These are phyloP conservation scores for Mizuhopecten yessoensis DNA, from an alignment of 1,140 invertebrate species.

Conservation along the genomic window DNA sequence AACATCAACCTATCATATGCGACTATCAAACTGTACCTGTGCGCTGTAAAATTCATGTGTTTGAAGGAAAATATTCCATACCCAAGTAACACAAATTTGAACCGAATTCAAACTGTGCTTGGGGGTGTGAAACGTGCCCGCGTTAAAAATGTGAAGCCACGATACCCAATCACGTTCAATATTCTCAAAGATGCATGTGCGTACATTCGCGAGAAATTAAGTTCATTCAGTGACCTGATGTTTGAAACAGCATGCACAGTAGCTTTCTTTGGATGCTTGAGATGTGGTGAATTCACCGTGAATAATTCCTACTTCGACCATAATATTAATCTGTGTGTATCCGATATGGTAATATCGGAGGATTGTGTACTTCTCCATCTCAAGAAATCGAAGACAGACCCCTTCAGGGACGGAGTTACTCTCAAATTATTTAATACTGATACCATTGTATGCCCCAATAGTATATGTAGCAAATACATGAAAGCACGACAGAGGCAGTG, in stretches of 20 bases:
- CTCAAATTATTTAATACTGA: slow-evolving; percentile 10
- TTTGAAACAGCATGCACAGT: slow-evolving; percentile 48
- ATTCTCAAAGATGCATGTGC: not conserved
- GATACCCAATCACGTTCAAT: slow-evolving; percentile 52
- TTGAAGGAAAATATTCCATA: not conserved
- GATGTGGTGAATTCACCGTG: slow-evolving; percentile 49
- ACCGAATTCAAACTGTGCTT: not conserved
- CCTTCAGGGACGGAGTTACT: not conserved
- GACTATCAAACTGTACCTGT: slow-evolving; percentile 56
- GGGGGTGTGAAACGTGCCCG: slow-evolving; percentile 36
- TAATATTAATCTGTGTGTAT: not conserved
- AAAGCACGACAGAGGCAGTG: too few relatives aligned
- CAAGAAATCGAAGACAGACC: slow-evolving; percentile 49
- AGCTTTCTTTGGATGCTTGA: slow-evolving; percentile 55
- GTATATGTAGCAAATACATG: too few relatives aligned
- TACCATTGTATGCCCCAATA: not conserved
- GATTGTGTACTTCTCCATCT: slow-evolving; percentile 32
- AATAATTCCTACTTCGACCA: not conserved
- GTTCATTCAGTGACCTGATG: slow-evolving; percentile 22
- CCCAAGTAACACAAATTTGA: not conserved
- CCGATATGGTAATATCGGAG: not conserved
- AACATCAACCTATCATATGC: slow-evolving; percentile 31
- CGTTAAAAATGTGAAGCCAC: not conserved
- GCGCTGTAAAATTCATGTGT: slow-evolving; percentile 45
- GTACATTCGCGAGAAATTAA: not conserved